Percentiles rank a stretch among this genome's conserved stretches.
These are phyloP conservation scores for Abrostola triplasia DNA, from an alignment of 2,888 invertebrate species.

Conservation along the genomic window DNA sequence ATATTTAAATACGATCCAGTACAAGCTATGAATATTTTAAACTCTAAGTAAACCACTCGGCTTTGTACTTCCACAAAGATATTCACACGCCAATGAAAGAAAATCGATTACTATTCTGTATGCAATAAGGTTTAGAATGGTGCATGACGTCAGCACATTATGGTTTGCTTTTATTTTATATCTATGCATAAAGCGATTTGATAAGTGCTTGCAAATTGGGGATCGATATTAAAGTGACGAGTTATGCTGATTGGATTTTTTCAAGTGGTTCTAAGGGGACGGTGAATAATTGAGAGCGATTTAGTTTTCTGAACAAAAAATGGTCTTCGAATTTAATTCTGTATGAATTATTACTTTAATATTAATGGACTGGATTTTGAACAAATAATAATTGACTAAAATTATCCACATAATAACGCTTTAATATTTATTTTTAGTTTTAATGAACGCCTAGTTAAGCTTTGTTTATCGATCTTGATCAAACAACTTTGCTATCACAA, in stretches of 20 bases:
- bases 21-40: slow-evolving; percentile 90
- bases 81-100: slow-evolving; percentile 74
- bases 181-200: slow-evolving; percentile 86
- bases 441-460: slow-evolving; percentile 20
- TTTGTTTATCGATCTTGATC: background rate
- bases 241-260: slow-evolving; percentile 89
- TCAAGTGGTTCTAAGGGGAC: slow-evolving; percentile 82
- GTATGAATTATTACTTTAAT: slow-evolving; percentile 41
- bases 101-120: slow-evolving; percentile 68
- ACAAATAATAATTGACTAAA: slow-evolving; percentile 8
- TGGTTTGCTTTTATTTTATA: slow-evolving; percentile 73
- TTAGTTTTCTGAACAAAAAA: slow-evolving; percentile 74
- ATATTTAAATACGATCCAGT: slow-evolving; percentile 89
- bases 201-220: slow-evolving; percentile 85
- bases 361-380: slow-evolving; percentile 23
- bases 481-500: slow-evolving; percentile 30
- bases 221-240: slow-evolving; percentile 87
- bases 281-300: slow-evolving; percentile 85
- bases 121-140: slow-evolving; percentile 73
- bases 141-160: slow-evolving; percentile 56
- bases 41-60: slow-evolving; percentile 86
- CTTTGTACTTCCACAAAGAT: slow-evolving; percentile 77
- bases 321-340: slow-evolving; percentile 60
- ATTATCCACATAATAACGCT: background rate
- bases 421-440: background rate